phyloP scores from a whole-genome alignment of 2,888 invertebrate species.

The Glyphotaelius pellucidus region DNA sequence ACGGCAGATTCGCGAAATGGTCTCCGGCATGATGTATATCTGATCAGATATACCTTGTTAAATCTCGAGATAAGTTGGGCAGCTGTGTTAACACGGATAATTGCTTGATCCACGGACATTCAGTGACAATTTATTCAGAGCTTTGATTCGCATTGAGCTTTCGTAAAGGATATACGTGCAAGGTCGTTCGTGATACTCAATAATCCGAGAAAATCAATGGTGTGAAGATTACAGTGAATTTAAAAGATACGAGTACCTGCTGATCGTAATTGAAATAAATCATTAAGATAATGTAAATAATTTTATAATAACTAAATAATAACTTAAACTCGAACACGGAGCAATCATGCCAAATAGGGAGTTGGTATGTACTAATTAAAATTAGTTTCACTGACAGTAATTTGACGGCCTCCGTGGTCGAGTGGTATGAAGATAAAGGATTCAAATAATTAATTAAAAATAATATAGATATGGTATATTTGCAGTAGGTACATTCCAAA shows the following conservation, averaged over 20 bases:
- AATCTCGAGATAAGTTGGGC: constrained; percentile 35
- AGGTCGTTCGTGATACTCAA: neutral
- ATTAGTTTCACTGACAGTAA: neutral
- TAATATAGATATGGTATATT: too few relatives aligned
- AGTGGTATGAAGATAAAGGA: too few relatives aligned
- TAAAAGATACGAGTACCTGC: neutral
- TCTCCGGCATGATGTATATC: neutral
- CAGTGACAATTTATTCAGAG: constrained; percentile 13
- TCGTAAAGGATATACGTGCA: neutral
- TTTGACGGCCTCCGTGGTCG: too few relatives aligned
- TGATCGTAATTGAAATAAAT: neutral
- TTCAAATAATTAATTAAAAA: too few relatives aligned
- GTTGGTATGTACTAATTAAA: neutral
- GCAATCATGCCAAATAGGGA: neutral
- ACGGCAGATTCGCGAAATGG: constrained; percentile 18
- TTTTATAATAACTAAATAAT: too few relatives aligned
- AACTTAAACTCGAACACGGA: neutral
- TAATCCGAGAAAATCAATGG: neutral
- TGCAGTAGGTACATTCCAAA: too few relatives aligned
- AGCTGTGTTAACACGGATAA: constrained; percentile 27
- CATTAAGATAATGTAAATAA: neutral
- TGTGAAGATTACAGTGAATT: neutral
- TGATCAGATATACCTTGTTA: constrained; percentile 44
- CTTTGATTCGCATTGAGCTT: neutral
- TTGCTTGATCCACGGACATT: neutral